These are phyloP conservation scores for Cynoglossus semilaevis DNA, from an alignment of 2,113 vertebrate genomes.

Conservation along the genomic window DNA sequence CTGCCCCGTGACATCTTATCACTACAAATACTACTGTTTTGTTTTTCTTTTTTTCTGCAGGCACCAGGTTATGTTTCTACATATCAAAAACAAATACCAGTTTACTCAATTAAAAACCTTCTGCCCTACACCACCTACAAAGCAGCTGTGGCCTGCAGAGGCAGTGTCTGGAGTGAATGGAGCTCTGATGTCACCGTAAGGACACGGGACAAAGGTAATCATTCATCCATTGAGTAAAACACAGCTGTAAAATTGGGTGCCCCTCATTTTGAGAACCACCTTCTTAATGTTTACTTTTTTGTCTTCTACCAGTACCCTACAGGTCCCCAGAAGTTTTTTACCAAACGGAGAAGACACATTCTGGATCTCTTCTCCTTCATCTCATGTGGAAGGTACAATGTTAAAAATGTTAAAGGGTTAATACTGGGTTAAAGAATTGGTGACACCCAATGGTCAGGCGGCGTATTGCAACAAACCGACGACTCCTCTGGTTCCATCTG, in stretches of 20 bases:
- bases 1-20: too few species aligned
- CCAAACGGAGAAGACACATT: conserved; percentile 13
- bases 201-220: conserved; percentile 31
- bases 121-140: conserved; percentile 20
- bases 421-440: too few species aligned
- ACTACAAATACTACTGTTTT: too few species aligned
- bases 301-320: conserved; percentile 12
- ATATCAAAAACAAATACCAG: fast-evolving
- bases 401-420: neutral
- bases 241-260: too few species aligned
- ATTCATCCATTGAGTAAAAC: too few species aligned
- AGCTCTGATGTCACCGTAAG: conserved; percentile 9
- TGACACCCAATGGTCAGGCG: too few species aligned
- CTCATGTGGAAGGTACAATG: conserved; percentile 43
- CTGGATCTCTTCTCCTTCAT: conserved; percentile 7
- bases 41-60: neutral
- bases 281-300: neutral
- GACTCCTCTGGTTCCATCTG: too few species aligned
- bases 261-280: too few species aligned
- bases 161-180: conserved; percentile 30
- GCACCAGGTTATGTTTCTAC: neutral
- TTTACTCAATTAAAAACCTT: conserved; percentile 15
- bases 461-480: too few species aligned
- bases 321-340: conserved; percentile 34
- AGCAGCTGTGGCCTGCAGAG: conserved; percentile 33